A percentile compares a stretch with the other conserved stretches of the same genome.
Evolutionary conservation across 2,113 vertebrate species (phyloP).

Genomic region (Bucco capensis): DNA sequence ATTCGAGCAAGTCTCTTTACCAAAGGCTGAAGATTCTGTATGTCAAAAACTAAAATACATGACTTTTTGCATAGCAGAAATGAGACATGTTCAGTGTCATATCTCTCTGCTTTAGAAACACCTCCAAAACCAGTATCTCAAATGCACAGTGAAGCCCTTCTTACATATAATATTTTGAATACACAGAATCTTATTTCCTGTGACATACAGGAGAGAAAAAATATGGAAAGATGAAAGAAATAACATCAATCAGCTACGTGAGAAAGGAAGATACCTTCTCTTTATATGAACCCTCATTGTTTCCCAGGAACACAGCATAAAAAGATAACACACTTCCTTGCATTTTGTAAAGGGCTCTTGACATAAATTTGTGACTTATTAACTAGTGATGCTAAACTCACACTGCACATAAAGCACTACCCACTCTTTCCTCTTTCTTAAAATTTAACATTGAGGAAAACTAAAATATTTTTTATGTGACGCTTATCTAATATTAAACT

Average conservation of each 20-base stretch:
- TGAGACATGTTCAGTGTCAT: constrained; percentile 10
- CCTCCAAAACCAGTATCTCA: constrained; percentile 48
- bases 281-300: constrained; percentile 71
- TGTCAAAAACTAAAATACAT: constrained; percentile 3
- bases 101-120: constrained; percentile 48
- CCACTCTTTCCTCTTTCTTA: constrained; percentile 63
- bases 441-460: constrained; percentile 67
- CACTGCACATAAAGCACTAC: constrained; percentile 29
- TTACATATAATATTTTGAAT: constrained; percentile 38
- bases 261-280: constrained; percentile 67
- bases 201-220: constrained; percentile 58
- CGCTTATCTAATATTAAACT: constrained; percentile 81
- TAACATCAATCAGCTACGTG: constrained; percentile 50
- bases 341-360: constrained; percentile 69
- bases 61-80: constrained; percentile 19
- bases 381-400: constrained; percentile 62
- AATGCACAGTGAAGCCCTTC: constrained; percentile 60
- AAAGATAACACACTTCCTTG: constrained; percentile 70
- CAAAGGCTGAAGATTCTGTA: constrained; percentile 10
- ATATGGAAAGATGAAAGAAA: constrained; percentile 64
- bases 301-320: constrained; percentile 69
- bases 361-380: constrained; percentile 72
- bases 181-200: constrained; percentile 53
- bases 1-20: constrained; percentile 12
- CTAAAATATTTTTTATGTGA: constrained; percentile 69